Evolutionary conservation across 2,888 invertebrate genomes (phyloP), one percentile per base, ranked within the genome.

Genomic region (Drosophila fungiperda): DNA sequence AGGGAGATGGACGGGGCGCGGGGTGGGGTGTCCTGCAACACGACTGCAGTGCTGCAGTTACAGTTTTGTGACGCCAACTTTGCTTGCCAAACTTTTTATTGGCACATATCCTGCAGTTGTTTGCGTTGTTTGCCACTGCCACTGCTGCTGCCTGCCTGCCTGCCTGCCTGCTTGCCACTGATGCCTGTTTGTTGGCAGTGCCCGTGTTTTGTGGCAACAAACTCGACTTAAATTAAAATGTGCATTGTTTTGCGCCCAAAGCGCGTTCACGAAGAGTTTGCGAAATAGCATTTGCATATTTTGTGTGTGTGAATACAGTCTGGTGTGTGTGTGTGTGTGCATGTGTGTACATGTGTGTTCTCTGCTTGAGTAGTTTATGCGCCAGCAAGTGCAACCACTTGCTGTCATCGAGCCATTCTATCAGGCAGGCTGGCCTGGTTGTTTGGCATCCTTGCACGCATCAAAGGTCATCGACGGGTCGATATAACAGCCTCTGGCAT

Each of bases 81-180:
- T 87, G 87, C 87, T 89, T 87, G 87, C 87, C 87, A 87, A 87
- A 87, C 88, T 87, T 85, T 87, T 87, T 87, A 89, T 89, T 87
- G 90, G 89, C 86, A 89, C 89, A 89, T 85, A 86, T 89, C 76
- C 89, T 79, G 68, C 83, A 79, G 73, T 61, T 68, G 68, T 64
- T 48, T 29, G 55, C 54, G 36, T 48, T 64, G 69, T 52, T 58
- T 63, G 68, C 42, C 55, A 29, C 29, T 29, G 29, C 29, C 6
- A 45, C 33, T 49, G 45, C 55, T 33, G 45, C 36, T 54, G 58
- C 54, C 42, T 50, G 61, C 54, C 36, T 54, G 58, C 54, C 42
- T 50, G 61, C 54, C 45, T 54, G 64, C 40, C 50, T 49, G 29
- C 29, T 2, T 55, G 55, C 40, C 20, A 63, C 40, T 64, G 66